Base-by-base conservation (phyloP, 2,113 vertebrate genomes). In the Gymnocephalus cernua region DNA sequence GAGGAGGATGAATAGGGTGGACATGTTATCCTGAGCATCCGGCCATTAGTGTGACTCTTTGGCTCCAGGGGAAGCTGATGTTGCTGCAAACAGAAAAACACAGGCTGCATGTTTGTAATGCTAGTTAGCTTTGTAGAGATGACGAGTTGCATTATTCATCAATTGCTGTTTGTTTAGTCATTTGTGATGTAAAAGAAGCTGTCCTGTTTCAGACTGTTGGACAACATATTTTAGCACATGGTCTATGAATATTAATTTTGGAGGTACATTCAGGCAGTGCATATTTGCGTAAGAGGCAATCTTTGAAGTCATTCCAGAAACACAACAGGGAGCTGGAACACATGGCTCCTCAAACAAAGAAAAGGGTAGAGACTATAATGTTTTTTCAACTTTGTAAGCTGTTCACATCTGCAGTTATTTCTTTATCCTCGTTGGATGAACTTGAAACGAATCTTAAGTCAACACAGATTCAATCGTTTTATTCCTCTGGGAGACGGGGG, bases 251-350 rank as follows among this genome's bases (percentile, higher is more conserved):
- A 86, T 85, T 83, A 77, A 84, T 88, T 87, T 68, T 67, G 57
- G 63, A 80, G 86, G 78, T 79, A 18, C 23, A 78, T 58, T 88
- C 74, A 83, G 68, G 56, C 69, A 32, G 64, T 35, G 73, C 57
- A 74, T 90, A 87, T 90, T 87, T 92, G 77, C 48, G 35, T 56
- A 53, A 72, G 79, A 86, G 59, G 53, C 84, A 87, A 84, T 82
- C 86, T 92, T 87, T 94, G 90, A 93, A 90, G 91, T 91, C 76
- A 70, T 86, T 92, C 90, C 86, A 90, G 70, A 71, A 79, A 67
- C 79, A 88, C 89, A 88, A 86, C 82, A 56, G 89, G 92, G 86
- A 90, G 71, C 69, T 35, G 64, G 71, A 90, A 74, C 72, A 83
- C 84, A 76, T 69, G 77, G 65, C 70, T 87, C 62, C 79, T 87